Conservation (phyloP, 2,797 vertebrate genomes). For the Girardinus metallicus region DNA sequence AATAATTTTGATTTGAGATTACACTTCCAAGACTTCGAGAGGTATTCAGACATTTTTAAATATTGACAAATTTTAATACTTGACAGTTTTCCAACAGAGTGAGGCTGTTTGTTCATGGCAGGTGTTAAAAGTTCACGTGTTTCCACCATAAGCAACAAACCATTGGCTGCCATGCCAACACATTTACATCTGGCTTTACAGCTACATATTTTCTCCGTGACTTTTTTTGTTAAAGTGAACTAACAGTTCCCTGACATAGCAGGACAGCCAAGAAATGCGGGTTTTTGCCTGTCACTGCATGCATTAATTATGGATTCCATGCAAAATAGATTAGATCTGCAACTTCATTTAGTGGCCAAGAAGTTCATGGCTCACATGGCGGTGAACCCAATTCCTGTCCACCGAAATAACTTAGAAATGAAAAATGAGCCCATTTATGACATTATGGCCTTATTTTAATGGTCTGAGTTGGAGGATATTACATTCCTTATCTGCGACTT, state of each 20-base stretch:
- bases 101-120: slow-evolving; percentile 48
- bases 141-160: slow-evolving; percentile 51
- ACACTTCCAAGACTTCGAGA: background rate
- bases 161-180: slow-evolving; percentile 38
- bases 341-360: slow-evolving; percentile 60
- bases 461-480: slow-evolving; percentile 31
- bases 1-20: background rate
- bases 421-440: slow-evolving; percentile 29
- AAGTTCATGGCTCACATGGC: slow-evolving; percentile 45
- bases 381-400: slow-evolving; percentile 27
- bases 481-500: slow-evolving; percentile 26
- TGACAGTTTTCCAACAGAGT: background rate
- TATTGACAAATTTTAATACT: background rate
- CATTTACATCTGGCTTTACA: slow-evolving; percentile 43
- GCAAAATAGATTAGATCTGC: slow-evolving; percentile 74
- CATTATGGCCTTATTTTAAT: slow-evolving; percentile 30
- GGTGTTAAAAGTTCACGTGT: slow-evolving; percentile 57
- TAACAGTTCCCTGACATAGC: slow-evolving; percentile 45
- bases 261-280: slow-evolving; percentile 57
- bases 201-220: slow-evolving; percentile 39
- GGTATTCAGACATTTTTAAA: background rate
- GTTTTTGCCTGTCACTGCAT: slow-evolving; percentile 58
- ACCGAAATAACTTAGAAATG: slow-evolving; percentile 24
- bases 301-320: slow-evolving; percentile 75
- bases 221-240: slow-evolving; percentile 53